A percentile compares a stretch with the other conserved stretches of the same genome.
Evolutionary conservation across 2,888 invertebrate species (phyloP).

Genomic region (Neria commutata): DNA sequence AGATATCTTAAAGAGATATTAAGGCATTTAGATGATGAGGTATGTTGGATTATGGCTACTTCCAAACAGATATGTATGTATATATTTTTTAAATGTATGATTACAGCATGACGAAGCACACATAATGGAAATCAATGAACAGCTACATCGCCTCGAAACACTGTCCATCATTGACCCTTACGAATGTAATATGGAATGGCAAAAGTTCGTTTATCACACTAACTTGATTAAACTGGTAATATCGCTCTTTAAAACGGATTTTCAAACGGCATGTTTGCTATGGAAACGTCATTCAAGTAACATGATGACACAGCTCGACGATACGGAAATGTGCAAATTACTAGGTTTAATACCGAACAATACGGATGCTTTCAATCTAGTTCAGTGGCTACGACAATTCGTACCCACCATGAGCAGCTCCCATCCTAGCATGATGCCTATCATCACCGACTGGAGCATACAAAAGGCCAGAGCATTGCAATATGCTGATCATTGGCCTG

Average conservation of each 20-base stretch:
- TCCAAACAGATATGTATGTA: too few species aligned
- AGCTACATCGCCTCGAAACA: constrained; percentile 57
- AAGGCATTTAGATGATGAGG: constrained; percentile 52
- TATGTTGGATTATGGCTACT: constrained; percentile 27
- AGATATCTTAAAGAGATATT: constrained; percentile 51
- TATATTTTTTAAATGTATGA: neutral
- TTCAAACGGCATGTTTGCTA: constrained; percentile 55
- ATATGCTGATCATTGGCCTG: constrained; percentile 58
- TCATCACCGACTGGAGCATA: constrained; percentile 58
- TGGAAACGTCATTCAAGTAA: constrained; percentile 59
- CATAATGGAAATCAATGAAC: constrained; percentile 56
- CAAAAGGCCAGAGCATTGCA: constrained; percentile 56
- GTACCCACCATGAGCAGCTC: constrained; percentile 55
- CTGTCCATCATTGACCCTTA: constrained; percentile 59
- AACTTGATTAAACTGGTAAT: constrained; percentile 54
- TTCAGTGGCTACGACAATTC: constrained; percentile 60
- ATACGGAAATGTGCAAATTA: constrained; percentile 48
- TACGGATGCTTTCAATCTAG: constrained; percentile 53
- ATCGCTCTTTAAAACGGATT: constrained; percentile 53
- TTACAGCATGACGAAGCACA: constrained; percentile 48
- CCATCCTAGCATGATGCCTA: constrained; percentile 56
- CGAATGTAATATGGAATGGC: constrained; percentile 59
- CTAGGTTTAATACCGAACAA: constrained; percentile 53
- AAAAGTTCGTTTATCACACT: constrained; percentile 57
- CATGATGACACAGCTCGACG: constrained; percentile 49